These are phyloP conservation scores for Reticulitermes speratus DNA, from an alignment of 1,140 invertebrate species.

Conservation along the genomic window DNA sequence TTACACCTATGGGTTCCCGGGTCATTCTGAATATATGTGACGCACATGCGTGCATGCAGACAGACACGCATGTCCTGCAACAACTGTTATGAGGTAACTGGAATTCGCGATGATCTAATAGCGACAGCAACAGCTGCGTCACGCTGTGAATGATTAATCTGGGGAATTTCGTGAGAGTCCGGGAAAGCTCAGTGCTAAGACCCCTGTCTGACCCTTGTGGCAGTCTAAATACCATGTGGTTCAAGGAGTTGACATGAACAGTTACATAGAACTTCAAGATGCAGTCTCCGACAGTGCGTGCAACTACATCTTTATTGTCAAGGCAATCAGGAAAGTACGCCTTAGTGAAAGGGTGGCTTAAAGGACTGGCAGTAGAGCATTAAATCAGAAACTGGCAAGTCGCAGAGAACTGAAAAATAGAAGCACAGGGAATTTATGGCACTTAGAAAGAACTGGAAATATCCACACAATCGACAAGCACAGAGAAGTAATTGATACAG, in stretches of 20 bases:
- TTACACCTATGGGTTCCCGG: not conserved
- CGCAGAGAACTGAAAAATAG: too few relatives aligned
- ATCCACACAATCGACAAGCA: too few relatives aligned
- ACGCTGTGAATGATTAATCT: not conserved
- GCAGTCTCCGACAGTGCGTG: not conserved
- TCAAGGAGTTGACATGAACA: not conserved
- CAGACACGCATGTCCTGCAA: too few relatives aligned
- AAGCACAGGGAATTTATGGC: too few relatives aligned
- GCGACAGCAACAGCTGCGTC: not conserved
- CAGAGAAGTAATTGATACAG: too few relatives aligned
- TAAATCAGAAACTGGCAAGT: too few relatives aligned
- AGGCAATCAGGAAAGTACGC: not conserved
- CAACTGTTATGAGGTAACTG: not conserved
- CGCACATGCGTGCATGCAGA: too few relatives aligned
- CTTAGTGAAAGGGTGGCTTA: not conserved
- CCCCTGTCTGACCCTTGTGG: not conserved
- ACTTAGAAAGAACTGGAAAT: too few relatives aligned
- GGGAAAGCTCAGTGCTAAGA: not conserved
- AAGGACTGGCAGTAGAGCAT: not conserved
- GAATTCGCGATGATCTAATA: not conserved
- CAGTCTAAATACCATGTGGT: not conserved
- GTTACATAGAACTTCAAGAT: not conserved
- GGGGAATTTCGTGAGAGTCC: not conserved
- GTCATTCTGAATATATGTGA: too few relatives aligned
- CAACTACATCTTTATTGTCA: not conserved